Base-by-base conservation (phyloP, 2,797 vertebrate genomes). In the Cetoscarus ocellatus region DNA sequence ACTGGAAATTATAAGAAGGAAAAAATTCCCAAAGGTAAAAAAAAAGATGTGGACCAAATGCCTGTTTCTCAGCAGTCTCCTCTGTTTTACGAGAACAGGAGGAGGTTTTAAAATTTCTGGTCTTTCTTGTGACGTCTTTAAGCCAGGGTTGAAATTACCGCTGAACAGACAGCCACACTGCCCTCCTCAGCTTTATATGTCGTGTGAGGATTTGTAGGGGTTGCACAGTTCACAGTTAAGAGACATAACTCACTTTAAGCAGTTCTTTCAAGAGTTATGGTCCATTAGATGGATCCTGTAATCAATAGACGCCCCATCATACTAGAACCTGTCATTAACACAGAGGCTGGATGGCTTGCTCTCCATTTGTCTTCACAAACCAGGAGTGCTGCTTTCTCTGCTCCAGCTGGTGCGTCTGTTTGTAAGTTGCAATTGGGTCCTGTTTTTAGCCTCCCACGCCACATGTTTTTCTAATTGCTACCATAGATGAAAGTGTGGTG, bases 391-490 rank as follows among this genome's bases (percentile, higher is more conserved):
- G 75, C 71, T 84, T 81, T 87, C 85, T 82, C 78, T 44, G 11
- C 77, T 86, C 80, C 89, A 93, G 88, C 88, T 93, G 91, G 45
- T 86, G 71, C 42, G 70, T 85, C 82, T 92, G 90, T 79, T 90
- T 83, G 76, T 81, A 86, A 64, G 85, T 84, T 91, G 85, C 84
- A 86, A 83, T 88, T 86, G 68, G 49, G 75, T 64, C 70, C 81
- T 86, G 82, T 80, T 88, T 78, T 69, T 27, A 69, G 79, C 81
- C 70, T 84, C 68, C 61, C 67, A 55, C 58, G 10, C 85, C 90
- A 89, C 91, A 93, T 92, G 90, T 90, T 92, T 91, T 90, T 91
- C 71, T 88, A 92, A 92, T 93, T 92, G 88, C 90, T 91, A 90
- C 90, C 86, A 90, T 73, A 66, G 87, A 86, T 38, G 55, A 88